Base-by-base conservation (phyloP, 1,140 invertebrate genomes). In the Aphaenogaster rudis region DNA sequence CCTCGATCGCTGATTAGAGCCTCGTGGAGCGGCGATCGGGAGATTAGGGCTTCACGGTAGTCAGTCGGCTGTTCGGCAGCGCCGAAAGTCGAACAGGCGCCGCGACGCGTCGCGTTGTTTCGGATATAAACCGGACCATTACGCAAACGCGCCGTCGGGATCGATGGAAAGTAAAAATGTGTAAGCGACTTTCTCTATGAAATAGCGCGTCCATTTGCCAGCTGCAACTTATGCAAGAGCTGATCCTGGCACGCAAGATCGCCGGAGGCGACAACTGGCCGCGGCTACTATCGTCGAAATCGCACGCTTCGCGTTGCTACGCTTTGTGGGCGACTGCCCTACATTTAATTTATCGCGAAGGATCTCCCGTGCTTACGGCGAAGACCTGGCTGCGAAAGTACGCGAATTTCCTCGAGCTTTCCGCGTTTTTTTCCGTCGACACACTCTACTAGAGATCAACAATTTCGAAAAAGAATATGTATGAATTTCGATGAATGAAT, bases 101-200 rank as follows among this genome's bases (percentile, higher is more conserved):
- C 61, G 11, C 57, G 33, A 9, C 59, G 57, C 78, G 17, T 21
- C 39, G 52, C 69, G 78, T 87, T 82, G 87, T 91, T 91, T 89
- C 63, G 92, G 90, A 92, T 93, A 93, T 86, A 88, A 91, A 92
- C 87, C 88, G 74, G 80, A 13, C 59, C 63, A 91, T 93, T 93
- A 87, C 87, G 92, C 39, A 92, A 93, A 77, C 76, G 67, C 45
- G 71, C 67, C 45, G 84, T 88, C 89, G 78, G 92, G 36, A 94
- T 94, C 93, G 92, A 94, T 95, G 92, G 94, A 95, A 95, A 95
- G 94, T 92, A 95, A 94, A 94, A 94, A 94, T 95, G 92, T 94
- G 92, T 94, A 91, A 89, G 78, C 89, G 89, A 95, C 95, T 95
- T 95, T 95, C 95, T 95, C 95, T 95, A 94, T 93, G 93, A 95